Percentiles rank a stretch among this genome's conserved stretches.
Conservation (phyloP, 1,140 invertebrate genomes). For the Drosophila bifasciata region DNA sequence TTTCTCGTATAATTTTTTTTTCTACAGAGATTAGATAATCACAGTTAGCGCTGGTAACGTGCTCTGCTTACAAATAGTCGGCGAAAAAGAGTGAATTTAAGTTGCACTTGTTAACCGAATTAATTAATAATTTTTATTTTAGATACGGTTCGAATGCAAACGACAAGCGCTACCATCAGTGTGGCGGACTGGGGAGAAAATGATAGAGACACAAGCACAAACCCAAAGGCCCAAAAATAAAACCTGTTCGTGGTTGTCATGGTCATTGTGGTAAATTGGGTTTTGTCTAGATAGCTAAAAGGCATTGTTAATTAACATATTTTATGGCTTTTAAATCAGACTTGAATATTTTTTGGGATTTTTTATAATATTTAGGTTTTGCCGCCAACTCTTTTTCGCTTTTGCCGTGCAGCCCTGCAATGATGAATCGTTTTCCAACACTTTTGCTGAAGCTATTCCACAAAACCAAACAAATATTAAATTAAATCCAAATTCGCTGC, state of each 20-base stretch:
- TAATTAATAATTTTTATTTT: too few relatives aligned
- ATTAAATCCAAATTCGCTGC: background rate
- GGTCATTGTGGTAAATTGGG: background rate
- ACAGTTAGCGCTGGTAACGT: background rate
- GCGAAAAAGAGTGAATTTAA: too few relatives aligned
- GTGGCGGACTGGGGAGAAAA: background rate
- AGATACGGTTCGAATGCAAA: background rate
- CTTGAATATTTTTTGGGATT: background rate
- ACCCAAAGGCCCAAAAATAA: slow-evolving; percentile 39
- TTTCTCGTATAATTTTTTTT: slow-evolving; percentile 8
- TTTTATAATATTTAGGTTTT: slow-evolving; percentile 12
- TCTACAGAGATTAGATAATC: slow-evolving; percentile 42
- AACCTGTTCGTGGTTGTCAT: slow-evolving; percentile 28
- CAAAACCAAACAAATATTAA: slow-evolving; percentile 13
- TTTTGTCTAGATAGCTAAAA: too few relatives aligned
- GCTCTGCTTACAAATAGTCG: background rate
- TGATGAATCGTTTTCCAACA: slow-evolving; percentile 17
- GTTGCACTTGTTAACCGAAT: too few relatives aligned
- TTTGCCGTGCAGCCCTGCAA: background rate
- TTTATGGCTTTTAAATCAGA: too few relatives aligned
- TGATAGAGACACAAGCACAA: background rate
- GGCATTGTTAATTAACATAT: too few relatives aligned
- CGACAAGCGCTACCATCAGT: background rate
- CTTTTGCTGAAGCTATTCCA: background rate
- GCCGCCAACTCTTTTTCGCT: background rate